phyloP scores from a whole-genome alignment of 1,140 invertebrate species.

The Armadillidium nasatum region DNA sequence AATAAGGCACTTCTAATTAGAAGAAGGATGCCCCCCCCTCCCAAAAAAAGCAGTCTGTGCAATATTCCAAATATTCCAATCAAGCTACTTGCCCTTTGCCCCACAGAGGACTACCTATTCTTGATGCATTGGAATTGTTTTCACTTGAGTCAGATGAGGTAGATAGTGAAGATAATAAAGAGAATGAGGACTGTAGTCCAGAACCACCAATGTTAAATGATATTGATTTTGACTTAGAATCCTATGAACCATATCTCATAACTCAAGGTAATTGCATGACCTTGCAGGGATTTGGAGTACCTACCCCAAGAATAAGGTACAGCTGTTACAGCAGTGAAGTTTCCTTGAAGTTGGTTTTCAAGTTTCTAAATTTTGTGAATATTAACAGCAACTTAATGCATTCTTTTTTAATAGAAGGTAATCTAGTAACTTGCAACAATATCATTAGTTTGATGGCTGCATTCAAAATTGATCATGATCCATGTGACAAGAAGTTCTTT shows the following conservation, averaged over 20 bases:
- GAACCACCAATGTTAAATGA: constrained; percentile 9
- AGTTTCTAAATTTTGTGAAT: constrained; percentile 5
- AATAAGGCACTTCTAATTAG: too few relatives aligned
- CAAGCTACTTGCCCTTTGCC: too few relatives aligned
- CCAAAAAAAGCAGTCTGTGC: too few relatives aligned
- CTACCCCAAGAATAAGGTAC: not conserved
- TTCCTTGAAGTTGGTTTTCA: not conserved
- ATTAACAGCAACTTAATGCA: constrained; percentile 3
- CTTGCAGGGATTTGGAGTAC: too few relatives aligned
- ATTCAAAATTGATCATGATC: constrained; percentile 6
- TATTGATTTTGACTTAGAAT: not conserved
- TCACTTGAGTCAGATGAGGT: constrained; percentile 1
- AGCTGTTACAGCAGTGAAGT: constrained; percentile 9
- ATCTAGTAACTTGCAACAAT: not conserved
- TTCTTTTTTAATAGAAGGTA: too few relatives aligned
- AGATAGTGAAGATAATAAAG: constrained; percentile 1
- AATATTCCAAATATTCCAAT: too few relatives aligned
- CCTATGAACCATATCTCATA: not conserved
- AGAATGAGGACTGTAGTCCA: constrained; percentile 5
- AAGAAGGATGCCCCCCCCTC: too few relatives aligned
- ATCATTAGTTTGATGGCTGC: not conserved
- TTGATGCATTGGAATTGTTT: too few relatives aligned
- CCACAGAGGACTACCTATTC: too few relatives aligned
- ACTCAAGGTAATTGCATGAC: not conserved
- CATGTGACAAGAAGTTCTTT: not conserved